These are phyloP conservation scores for Channallabes apus DNA, from an alignment of 2,797 vertebrate genomes.

Conservation along the genomic window DNA sequence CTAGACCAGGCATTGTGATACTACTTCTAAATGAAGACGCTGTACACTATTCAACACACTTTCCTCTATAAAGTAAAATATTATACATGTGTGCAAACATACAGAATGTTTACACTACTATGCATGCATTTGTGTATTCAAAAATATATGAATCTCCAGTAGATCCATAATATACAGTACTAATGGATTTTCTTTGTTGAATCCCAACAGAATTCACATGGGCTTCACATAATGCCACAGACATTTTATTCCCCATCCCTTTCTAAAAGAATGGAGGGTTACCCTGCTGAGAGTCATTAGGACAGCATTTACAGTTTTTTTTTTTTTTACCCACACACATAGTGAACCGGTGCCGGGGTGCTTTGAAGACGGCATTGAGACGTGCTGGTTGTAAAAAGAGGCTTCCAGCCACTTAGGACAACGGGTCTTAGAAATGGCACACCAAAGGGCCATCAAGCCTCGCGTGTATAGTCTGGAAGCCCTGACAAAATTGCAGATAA, in stretches of 20 bases:
- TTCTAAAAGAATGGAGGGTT: conserved; percentile 75
- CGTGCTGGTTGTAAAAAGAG: conserved; percentile 60
- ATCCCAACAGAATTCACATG: conserved; percentile 73
- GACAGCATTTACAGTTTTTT: conserved; percentile 71
- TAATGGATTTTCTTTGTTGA: conserved; percentile 79
- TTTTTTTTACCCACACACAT: conserved; percentile 70
- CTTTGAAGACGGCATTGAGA: conserved; percentile 72
- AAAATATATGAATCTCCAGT: conserved; percentile 66
- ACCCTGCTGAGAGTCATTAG: conserved; percentile 80
- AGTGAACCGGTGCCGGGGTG: conserved; percentile 52
- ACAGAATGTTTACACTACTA: conserved; percentile 28
- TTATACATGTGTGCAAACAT: conserved; percentile 29
- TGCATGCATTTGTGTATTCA: conserved; percentile 44
- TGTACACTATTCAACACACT: neutral
- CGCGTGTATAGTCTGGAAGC: conserved; percentile 49
- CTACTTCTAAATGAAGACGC: neutral
- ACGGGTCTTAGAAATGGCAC: conserved; percentile 51
- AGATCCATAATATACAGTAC: conserved; percentile 71
- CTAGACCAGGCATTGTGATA: neutral
- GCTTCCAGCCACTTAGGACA: conserved; percentile 56
- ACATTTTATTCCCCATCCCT: conserved; percentile 72
- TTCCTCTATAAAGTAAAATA: conserved; percentile 28
- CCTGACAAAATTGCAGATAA: conserved; percentile 51
- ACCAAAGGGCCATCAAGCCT: conserved; percentile 57
- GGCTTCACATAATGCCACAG: conserved; percentile 73